Percentiles rank a stretch among this genome's conserved stretches.
Conservation (phyloP, 2,113 vertebrate genomes). For the Triplophysa dalaica region DNA sequence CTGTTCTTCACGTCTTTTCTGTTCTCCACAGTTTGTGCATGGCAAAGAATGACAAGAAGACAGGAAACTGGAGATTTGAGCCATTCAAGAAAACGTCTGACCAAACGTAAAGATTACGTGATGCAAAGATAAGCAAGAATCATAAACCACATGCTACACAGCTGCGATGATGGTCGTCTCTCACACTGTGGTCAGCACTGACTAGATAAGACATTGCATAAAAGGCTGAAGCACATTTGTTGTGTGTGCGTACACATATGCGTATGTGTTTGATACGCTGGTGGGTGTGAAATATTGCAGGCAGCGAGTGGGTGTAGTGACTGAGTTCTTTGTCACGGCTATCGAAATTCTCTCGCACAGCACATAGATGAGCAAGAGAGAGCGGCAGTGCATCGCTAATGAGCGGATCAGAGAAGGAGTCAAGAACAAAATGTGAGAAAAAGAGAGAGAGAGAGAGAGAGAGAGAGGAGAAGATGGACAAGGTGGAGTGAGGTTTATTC, state of each 20-base stretch:
- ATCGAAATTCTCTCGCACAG: conserved; percentile 7
- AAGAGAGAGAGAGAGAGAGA: not conserved
- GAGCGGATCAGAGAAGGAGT: conserved; percentile 15
- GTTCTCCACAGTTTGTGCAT: not conserved
- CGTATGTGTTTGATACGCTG: conserved; percentile 14
- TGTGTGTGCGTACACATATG: conserved; percentile 13
- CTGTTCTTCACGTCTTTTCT: not conserved
- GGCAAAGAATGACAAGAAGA: not conserved
- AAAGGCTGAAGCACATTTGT: conserved; percentile 4
- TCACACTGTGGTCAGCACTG: not conserved
- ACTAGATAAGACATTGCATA: not conserved
- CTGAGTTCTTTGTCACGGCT: conserved; percentile 18
- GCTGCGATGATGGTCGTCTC: not conserved
- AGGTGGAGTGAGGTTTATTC: not conserved
- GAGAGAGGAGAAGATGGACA: not conserved
- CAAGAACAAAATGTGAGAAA: conserved; percentile 23
- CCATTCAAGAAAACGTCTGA: not conserved
- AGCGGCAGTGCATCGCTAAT: not conserved
- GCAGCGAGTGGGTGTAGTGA: conserved; percentile 29
- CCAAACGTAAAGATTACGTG: not conserved
- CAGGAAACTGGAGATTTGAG: not conserved
- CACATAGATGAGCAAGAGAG: not conserved
- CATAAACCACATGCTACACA: not conserved
- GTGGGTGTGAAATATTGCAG: conserved; percentile 25
- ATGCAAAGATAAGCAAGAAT: not conserved